A percentile compares a stretch with the other conserved stretches of the same genome.
These are phyloP conservation scores for Sebastes fasciatus DNA, from an alignment of 2,113 vertebrate genomes.

Conservation along the genomic window DNA sequence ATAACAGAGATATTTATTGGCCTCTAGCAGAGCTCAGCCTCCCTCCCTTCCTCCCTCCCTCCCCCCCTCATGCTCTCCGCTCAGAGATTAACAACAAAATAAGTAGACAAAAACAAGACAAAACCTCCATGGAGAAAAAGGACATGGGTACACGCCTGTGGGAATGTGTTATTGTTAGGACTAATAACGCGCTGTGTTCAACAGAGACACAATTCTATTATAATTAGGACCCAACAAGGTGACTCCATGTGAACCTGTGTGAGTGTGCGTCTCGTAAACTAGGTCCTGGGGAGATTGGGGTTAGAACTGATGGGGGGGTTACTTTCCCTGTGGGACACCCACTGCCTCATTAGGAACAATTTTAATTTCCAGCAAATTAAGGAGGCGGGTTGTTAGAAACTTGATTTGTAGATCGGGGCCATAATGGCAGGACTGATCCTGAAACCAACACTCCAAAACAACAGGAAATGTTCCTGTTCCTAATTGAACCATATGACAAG, in stretches of 20 bases:
- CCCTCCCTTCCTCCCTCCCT: neutral
- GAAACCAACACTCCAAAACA: neutral
- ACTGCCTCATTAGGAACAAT: conserved; percentile 67
- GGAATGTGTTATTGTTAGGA: conserved; percentile 67
- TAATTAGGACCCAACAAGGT: conserved; percentile 75
- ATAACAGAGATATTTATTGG: conserved; percentile 27
- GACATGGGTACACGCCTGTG: conserved; percentile 56
- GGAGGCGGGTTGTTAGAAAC: conserved; percentile 48
- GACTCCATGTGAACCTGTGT: conserved; percentile 41
- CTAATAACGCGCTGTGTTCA: conserved; percentile 65
- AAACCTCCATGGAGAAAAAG: conserved; percentile 46
- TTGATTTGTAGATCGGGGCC: conserved; percentile 61
- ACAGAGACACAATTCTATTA: conserved; percentile 55
- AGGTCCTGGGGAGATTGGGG: conserved; percentile 71
- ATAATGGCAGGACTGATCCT: conserved; percentile 42
- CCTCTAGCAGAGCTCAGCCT: neutral
- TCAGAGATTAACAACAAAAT: conserved; percentile 44
- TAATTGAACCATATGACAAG: neutral
- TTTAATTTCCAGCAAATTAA: conserved; percentile 76
- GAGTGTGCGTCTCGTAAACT: conserved; percentile 65
- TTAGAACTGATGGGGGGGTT: conserved; percentile 45
- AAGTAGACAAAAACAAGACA: conserved; percentile 49
- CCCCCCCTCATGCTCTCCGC: conserved; percentile 1
- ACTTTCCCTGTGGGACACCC: conserved; percentile 68
- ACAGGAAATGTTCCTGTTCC: neutral